Percentiles rank a stretch among this genome's conserved stretches.
Conservation (phyloP, 2,797 vertebrate genomes). For the Fratercula arctica region DNA sequence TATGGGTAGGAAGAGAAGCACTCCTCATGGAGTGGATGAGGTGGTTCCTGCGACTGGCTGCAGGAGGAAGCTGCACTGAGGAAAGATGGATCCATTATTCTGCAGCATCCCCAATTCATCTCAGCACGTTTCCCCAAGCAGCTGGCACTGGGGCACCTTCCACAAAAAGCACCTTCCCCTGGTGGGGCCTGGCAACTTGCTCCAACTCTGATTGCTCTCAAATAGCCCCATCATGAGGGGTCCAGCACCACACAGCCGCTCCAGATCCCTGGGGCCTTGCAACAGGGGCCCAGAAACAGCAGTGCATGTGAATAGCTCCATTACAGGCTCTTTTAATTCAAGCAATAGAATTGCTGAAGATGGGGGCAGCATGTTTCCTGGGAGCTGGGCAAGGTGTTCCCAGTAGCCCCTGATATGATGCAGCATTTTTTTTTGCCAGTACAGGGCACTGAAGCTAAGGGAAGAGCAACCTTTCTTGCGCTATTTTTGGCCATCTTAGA, state of each 20-base stretch:
- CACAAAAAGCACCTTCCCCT: background rate
- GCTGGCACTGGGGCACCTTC: background rate
- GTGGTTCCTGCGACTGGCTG: background rate
- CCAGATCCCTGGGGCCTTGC: background rate
- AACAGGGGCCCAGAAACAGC: background rate
- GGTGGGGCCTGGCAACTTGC: background rate
- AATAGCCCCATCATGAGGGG: background rate
- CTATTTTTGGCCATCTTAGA: constrained; percentile 70
- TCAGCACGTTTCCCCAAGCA: fast-evolving
- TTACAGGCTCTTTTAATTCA: background rate
- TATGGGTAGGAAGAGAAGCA: background rate
- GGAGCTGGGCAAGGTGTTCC: background rate
- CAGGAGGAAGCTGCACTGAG: background rate
- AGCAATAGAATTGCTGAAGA: background rate
- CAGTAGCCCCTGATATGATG: constrained; percentile 11
- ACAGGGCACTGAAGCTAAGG: constrained; percentile 26
- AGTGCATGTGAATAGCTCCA: background rate
- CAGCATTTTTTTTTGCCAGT: constrained; percentile 5
- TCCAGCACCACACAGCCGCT: background rate
- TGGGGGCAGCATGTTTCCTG: background rate
- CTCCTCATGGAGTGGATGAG: background rate
- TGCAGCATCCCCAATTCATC: background rate
- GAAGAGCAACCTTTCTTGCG: constrained; percentile 30
- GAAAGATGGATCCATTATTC: background rate
- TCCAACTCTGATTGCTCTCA: background rate